A percentile compares a stretch with the other conserved stretches of the same genome.
These are phyloP conservation scores for Chascanopsetta lugubris DNA, from an alignment of 2,113 vertebrate genomes.

Conservation along the genomic window DNA sequence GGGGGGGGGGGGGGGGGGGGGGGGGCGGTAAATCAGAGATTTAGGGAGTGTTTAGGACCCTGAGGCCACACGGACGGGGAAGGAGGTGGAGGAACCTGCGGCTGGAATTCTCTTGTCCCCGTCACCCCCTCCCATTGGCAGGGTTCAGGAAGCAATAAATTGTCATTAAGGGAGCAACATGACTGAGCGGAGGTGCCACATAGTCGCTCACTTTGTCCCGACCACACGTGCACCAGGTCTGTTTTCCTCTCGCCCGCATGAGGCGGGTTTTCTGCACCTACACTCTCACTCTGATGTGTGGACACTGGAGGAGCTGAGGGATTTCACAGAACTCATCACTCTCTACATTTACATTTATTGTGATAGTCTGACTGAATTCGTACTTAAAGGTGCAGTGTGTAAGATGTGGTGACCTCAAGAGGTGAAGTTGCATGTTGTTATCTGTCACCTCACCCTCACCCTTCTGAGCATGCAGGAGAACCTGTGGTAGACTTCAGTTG, in stretches of 20 bases:
- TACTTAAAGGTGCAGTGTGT: too few relatives aligned
- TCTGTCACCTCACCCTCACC: too few relatives aligned
- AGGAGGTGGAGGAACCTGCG: conserved; percentile 47
- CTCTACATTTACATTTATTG: too few relatives aligned
- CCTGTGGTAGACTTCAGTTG: too few relatives aligned
- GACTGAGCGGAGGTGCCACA: conserved; percentile 69
- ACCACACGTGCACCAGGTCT: conserved; percentile 31
- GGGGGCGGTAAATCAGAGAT: conserved; percentile 56
- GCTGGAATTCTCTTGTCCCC: conserved; percentile 74
- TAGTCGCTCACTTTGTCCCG: conserved; percentile 67
- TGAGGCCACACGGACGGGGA: conserved; percentile 36
- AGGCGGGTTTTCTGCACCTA: too few relatives aligned
- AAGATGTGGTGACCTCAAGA: too few relatives aligned
- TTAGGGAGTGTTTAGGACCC: conserved; percentile 56
- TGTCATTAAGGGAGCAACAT: conserved; percentile 68
- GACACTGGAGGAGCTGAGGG: too few relatives aligned
- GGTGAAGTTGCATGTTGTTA: too few relatives aligned
- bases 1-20: conserved; percentile 26
- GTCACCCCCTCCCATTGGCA: conserved; percentile 59
- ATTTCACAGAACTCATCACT: too few relatives aligned
- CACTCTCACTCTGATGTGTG: too few relatives aligned
- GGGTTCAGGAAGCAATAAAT: conserved; percentile 82
- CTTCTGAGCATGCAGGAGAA: too few relatives aligned
- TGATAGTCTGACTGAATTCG: too few relatives aligned
- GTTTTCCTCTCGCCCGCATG: conserved; percentile 8